Evolutionary conservation across 92 coral and sea anemone genomes (phyloP).

Genomic region (Micromussa lordhowensis): DNA sequence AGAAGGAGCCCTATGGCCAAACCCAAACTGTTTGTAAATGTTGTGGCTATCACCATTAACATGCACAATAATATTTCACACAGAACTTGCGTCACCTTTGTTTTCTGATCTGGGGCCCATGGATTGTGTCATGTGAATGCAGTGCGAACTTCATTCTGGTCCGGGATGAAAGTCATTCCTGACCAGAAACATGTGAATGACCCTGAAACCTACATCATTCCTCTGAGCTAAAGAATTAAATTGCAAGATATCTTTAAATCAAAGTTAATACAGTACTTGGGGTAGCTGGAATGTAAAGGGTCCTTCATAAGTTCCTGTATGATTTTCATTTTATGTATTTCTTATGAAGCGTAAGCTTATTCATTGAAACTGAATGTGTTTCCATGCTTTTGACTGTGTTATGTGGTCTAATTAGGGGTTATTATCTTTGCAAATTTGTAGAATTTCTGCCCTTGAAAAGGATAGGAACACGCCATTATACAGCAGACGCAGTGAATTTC

Average conservation of each 20-base stretch:
- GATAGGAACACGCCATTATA: conserved; percentile 82
- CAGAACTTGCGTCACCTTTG: too few relatives aligned
- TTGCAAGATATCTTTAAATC: neutral
- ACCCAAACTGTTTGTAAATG: too few relatives aligned
- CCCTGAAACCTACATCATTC: neutral
- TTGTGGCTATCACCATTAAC: too few relatives aligned
- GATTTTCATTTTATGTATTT: neutral
- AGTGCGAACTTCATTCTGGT: conserved; percentile 2
- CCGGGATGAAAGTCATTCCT: neutral
- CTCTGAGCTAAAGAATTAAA: neutral
- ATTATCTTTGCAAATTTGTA: conserved; percentile 14
- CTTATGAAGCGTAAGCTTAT: too few relatives aligned
- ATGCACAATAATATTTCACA: too few relatives aligned
- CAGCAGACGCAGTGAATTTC: conserved; percentile 92
- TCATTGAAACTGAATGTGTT: too few relatives aligned
- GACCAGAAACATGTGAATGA: neutral
- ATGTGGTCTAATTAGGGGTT: neutral
- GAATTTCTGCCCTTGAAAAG: conserved; percentile 85
- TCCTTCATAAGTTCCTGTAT: neutral
- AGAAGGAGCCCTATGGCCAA: too few relatives aligned
- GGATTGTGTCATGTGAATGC: neutral
- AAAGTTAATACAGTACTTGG: neutral
- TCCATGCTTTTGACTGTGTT: too few relatives aligned
- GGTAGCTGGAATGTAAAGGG: neutral
- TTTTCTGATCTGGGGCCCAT: too few relatives aligned